phyloP scores from a whole-genome alignment of 2,888 invertebrate species.

The Syrista parreyssii region DNA sequence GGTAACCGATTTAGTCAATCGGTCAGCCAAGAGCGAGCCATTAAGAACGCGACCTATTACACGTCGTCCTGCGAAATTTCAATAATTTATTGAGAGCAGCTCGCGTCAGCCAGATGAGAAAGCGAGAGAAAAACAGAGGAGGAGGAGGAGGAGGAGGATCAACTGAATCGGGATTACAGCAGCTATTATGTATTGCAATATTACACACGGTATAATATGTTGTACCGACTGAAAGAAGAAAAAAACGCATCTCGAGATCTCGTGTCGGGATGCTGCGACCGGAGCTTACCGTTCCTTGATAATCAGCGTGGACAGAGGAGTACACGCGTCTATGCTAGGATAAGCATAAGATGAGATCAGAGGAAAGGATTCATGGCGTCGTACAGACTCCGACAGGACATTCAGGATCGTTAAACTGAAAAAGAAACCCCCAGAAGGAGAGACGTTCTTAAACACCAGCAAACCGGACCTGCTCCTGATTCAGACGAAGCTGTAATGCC shows the following conservation, averaged over 20 bases:
- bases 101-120: background rate
- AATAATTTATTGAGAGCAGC: constrained; percentile 42
- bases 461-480: constrained; percentile 40
- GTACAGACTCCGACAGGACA: constrained; percentile 24
- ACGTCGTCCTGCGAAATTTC: constrained; percentile 45
- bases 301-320: constrained; percentile 51
- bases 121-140: background rate
- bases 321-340: constrained; percentile 43
- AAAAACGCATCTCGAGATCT: background rate
- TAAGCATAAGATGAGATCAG: constrained; percentile 21
- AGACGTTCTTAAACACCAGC: constrained; percentile 12
- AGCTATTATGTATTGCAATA: background rate
- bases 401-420: constrained; percentile 36
- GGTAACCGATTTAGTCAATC: background rate
- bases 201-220: background rate
- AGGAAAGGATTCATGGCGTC: constrained; percentile 6
- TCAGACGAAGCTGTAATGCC: constrained; percentile 34
- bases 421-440: background rate
- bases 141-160: background rate
- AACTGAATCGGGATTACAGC: background rate
- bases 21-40: constrained; percentile 3
- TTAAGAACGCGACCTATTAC: constrained; percentile 20
- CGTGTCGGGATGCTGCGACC: constrained; percentile 7
- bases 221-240: background rate
- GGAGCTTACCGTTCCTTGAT: constrained; percentile 51